phyloP scores from a whole-genome alignment of 2,113 vertebrate genomes.

The Rhadina sibilatrix region DNA sequence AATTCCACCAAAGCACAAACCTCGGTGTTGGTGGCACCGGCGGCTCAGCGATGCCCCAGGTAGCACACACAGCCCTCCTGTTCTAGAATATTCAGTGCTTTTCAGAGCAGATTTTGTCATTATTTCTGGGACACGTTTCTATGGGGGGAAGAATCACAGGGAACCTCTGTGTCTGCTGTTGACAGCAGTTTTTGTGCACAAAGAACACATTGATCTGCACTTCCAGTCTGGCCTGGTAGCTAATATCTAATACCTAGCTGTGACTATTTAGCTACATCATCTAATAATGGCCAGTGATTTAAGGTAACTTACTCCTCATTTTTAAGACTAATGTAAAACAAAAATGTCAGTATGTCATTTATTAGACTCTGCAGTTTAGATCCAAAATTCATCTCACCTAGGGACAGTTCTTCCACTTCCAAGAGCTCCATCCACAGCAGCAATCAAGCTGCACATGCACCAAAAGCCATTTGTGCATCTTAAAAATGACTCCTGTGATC shows the following conservation, averaged over 20 bases:
- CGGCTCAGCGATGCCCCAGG: background rate
- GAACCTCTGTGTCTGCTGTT: background rate
- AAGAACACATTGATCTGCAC: background rate
- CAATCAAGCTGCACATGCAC: background rate
- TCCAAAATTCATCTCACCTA: background rate
- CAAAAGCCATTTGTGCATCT: background rate
- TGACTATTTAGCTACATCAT: background rate
- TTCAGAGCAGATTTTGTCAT: background rate
- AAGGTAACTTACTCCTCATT: background rate
- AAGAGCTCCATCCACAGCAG: background rate
- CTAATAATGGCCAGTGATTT: background rate
- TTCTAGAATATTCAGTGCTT: background rate
- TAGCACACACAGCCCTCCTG: background rate
- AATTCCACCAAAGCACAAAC: background rate
- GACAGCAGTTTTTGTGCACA: background rate
- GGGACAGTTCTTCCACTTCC: background rate
- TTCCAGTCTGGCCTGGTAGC: background rate
- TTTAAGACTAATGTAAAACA: background rate
- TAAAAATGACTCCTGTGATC: background rate
- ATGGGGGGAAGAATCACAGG: background rate
- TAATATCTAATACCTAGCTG: background rate
- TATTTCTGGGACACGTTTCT: background rate
- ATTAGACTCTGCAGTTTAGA: background rate
- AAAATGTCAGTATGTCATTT: rapidly evolving
- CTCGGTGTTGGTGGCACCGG: rapidly evolving